Evolutionary conservation across 2,797 vertebrate species (phyloP), one percentile per base, ranked within the genome.

Genomic region (Aeoliscus strigatus): DNA sequence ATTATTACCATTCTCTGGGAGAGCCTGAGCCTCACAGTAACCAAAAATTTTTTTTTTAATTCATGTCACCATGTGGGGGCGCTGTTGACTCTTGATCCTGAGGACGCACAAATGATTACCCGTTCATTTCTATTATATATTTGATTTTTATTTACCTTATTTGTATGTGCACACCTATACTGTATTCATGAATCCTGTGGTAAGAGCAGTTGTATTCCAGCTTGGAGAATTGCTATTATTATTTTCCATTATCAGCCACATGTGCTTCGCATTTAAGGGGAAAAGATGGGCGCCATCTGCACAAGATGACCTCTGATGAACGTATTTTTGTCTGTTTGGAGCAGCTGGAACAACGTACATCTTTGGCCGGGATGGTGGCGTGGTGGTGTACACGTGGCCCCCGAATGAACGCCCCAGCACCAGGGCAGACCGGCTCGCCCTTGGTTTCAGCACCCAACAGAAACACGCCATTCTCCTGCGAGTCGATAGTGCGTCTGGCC

Each of bases 281-380:
- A n/a, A n/a, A n/a, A n/a, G n/a, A n/a, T n/a, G n/a, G 21, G 8
- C 25, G 8, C 21, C 29, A 36, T 48, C 14, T 39, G 11, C 16
- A 48, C 14, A 3, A 9, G 4, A 12, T 10, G 8, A 24, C 11
- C 6, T 42, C 31, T 39, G 44, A 40, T 53, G 33, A 38, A 35
- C 55, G 42, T 4, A 16, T 42, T 37, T 56, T 37, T 49, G 34
- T 73, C 25, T 68, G 21, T 59, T 8, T 35, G 5, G 2, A 32
- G 11, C 90, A 99, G 96, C 94, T 84, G 96, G 96, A 69, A 98
- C 96, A 45, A 98, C 96, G 0, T 99, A 97, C 70, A 99, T 99
- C 81, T 99, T 99, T 78, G 94, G 93, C 63, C 94, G 96, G 76
- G 95, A 96, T 54, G 96, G 96, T 73, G 96, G 96, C 60, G 77